Conservation (phyloP, 2,113 vertebrate genomes). For the Ochotona curzoniae region DNA sequence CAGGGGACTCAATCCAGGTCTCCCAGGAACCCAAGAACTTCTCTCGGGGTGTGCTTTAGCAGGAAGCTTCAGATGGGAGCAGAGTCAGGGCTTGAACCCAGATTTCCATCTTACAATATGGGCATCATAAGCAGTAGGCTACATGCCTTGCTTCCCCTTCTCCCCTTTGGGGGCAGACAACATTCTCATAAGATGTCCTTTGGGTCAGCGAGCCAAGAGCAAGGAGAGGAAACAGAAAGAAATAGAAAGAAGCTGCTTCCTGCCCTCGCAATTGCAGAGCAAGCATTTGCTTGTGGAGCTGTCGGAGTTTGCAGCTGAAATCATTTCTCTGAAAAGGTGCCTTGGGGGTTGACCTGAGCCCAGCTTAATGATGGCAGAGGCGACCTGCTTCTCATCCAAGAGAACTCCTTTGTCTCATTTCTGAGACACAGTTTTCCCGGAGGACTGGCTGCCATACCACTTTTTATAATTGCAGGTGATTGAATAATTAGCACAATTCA, state of each 20-base stretch:
- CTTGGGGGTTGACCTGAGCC: background rate
- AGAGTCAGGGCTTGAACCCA: too few species aligned
- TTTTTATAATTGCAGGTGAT: constrained; percentile 29
- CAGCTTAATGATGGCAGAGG: background rate
- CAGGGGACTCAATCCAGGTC: too few species aligned
- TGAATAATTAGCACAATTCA: constrained; percentile 11
- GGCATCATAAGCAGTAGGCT: too few species aligned
- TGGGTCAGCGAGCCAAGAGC: background rate
- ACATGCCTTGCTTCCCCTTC: too few species aligned
- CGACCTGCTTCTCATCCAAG: constrained; percentile 1
- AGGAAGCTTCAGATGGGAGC: too few species aligned
- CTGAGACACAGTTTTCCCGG: background rate
- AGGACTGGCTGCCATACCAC: background rate
- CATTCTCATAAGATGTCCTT: background rate
- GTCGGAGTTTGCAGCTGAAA: background rate
- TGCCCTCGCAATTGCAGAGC: background rate
- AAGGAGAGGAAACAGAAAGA: background rate
- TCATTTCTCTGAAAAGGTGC: constrained; percentile 5
- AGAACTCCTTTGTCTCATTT: constrained; percentile 1
- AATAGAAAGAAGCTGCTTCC: background rate
- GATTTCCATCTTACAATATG: too few species aligned
- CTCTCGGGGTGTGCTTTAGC: too few species aligned
- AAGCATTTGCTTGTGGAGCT: background rate
- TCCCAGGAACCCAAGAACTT: too few species aligned
- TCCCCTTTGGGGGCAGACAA: background rate